A percentile compares a stretch with the other conserved stretches of the same genome.
Evolutionary conservation across 2,113 vertebrate genomes (phyloP).

Genomic region (Rissa tridactyla): DNA sequence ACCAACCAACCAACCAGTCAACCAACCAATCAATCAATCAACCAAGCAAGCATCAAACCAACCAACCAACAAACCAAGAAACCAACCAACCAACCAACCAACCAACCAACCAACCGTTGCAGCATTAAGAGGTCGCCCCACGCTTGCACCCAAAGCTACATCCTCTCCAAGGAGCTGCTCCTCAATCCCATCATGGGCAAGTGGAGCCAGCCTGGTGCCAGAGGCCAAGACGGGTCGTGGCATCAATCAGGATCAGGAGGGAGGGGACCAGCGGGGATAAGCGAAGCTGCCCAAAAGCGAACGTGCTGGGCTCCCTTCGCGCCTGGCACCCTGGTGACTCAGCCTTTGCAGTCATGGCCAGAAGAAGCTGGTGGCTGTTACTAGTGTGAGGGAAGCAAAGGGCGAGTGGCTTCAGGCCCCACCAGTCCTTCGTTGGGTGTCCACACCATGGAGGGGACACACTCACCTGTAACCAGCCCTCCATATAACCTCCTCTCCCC

Average conservation of each 20-base stretch:
- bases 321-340: not conserved
- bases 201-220: rapidly evolving
- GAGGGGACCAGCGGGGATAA: not conserved
- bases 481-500: not conserved
- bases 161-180: not conserved
- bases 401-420: not conserved
- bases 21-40: not conserved
- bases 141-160: rapidly evolving
- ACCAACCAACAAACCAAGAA: rapidly evolving
- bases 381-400: rapidly evolving
- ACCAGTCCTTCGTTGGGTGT: not conserved
- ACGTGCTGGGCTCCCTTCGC: rapidly evolving
- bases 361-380: not conserved
- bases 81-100: not conserved
- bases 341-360: not conserved
- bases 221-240: rapidly evolving
- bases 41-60: rapidly evolving
- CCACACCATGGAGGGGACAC: not conserved
- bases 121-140: not conserved
- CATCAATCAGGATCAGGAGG: rapidly evolving
- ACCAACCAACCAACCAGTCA: rapidly evolving
- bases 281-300: not conserved
- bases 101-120: rapidly evolving
- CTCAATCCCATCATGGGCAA: not conserved
- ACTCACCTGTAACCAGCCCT: not conserved